These are phyloP conservation scores for Pectinophora gossypiella DNA, from an alignment of 1,140 invertebrate genomes.

Conservation along the genomic window DNA sequence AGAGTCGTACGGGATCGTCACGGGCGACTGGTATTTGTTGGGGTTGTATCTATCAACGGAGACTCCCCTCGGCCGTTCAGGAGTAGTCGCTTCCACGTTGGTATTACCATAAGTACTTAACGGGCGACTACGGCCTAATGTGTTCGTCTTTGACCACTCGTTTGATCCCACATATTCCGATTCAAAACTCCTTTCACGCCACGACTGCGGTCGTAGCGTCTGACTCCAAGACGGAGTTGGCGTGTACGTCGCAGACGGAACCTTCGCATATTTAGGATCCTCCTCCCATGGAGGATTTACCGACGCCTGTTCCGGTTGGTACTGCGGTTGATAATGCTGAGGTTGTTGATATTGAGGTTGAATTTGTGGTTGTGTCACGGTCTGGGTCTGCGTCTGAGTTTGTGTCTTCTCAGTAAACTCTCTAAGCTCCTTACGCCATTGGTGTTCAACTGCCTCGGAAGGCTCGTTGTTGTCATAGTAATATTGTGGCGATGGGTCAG, in stretches of 20 bases:
- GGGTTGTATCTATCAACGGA: conserved; percentile 68
- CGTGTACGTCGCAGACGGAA: conserved; percentile 30
- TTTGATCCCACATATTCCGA: conserved; percentile 55
- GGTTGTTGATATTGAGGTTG: background rate
- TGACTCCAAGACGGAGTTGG: conserved; percentile 66
- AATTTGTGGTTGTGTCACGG: conserved; percentile 14
- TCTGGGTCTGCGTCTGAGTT: conserved; percentile 27
- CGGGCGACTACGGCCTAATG: conserved; percentile 54
- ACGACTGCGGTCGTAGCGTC: conserved; percentile 60
- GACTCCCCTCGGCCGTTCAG: conserved; percentile 54
- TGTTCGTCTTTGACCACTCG: conserved; percentile 62
- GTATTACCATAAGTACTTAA: conserved; percentile 48
- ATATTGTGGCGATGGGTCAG: conserved; percentile 60
- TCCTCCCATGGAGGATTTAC: conserved; percentile 60
- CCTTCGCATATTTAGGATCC: conserved; percentile 46
- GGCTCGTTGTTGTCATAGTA: conserved; percentile 66
- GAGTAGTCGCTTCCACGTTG: conserved; percentile 30
- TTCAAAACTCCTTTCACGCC: conserved; percentile 66
- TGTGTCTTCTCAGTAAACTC: conserved; percentile 64
- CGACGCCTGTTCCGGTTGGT: conserved; percentile 29
- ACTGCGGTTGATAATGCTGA: no score
- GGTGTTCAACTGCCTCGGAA: conserved; percentile 49
- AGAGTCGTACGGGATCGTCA: conserved; percentile 20
- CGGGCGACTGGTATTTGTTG: conserved; percentile 51
- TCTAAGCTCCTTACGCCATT: conserved; percentile 69